Conservation (phyloP, 2,888 invertebrate genomes). For the Gasteruption jaculator region DNA sequence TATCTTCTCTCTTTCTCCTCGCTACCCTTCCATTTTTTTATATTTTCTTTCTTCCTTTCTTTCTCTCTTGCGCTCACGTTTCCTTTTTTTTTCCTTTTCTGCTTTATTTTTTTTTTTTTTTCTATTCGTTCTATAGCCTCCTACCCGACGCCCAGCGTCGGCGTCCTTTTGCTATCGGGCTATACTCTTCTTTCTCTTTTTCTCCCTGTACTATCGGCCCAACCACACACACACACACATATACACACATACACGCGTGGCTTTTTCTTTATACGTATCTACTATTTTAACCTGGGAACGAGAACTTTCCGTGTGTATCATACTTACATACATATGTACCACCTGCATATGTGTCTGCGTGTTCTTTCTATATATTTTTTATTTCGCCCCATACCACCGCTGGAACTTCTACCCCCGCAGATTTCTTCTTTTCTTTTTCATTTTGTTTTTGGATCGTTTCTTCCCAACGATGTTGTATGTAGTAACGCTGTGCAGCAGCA, state of each 20-base stretch:
- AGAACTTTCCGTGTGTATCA: too few relatives aligned
- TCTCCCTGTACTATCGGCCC: constrained; percentile 38
- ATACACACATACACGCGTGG: constrained; percentile 11
- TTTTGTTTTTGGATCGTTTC: constrained; percentile 8
- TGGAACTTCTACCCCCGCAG: constrained; percentile 18
- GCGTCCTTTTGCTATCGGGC: constrained; percentile 44
- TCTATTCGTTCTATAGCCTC: constrained; percentile 10
- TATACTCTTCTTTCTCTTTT: constrained; percentile 19
- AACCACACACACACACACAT: constrained; percentile 30
- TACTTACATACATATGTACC: too few relatives aligned
- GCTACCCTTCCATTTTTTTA: constrained; percentile 7
- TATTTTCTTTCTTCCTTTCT: constrained; percentile 7
- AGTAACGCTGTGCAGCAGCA: too few relatives aligned
- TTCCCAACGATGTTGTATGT: too few relatives aligned
- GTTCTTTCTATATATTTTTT: too few relatives aligned
- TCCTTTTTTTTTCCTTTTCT: constrained; percentile 15
- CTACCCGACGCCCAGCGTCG: constrained; percentile 37
- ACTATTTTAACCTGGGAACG: constrained; percentile 14
- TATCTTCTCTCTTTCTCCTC: constrained; percentile 7
- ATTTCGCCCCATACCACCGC: constrained; percentile 14
- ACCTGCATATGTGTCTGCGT: too few relatives aligned
- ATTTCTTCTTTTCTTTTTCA: constrained; percentile 18
- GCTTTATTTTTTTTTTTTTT: constrained; percentile 15
- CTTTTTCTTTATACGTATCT: constrained; percentile 11
- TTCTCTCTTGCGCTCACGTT: constrained; percentile 1